Evolutionary conservation across 2,113 vertebrate species (phyloP), one percentile per base, ranked within the genome.

Genomic region (Lamprotornis superbus): DNA sequence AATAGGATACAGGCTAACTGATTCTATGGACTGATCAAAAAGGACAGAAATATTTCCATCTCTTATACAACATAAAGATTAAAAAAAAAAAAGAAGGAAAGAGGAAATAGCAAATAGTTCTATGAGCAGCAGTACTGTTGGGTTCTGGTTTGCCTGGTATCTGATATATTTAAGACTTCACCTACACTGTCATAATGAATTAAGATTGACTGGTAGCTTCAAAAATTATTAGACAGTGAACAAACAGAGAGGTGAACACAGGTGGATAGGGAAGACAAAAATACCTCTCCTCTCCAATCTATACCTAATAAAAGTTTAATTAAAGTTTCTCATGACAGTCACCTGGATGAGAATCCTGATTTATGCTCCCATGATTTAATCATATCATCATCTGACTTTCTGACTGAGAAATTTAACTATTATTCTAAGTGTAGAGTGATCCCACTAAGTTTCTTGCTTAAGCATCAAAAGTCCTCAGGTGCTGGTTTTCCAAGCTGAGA

Each of bases 311-410:
- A 97, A 95, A 94, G 39, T 95, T 95, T 95, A 95, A 96, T 93
- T 95, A 86, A 94, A 95, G 64, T 96, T 93, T 97, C 47, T 89
- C n/a, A 87, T 87, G 76, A 87, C 92, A 96, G 65, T 96, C 93
- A 95, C 83, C 94, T 87, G 93, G 73, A 70, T 89, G 46, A 84
- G 79, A 69, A 61, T 60, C 82, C 57, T 95, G 90, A 96, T 94
- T 95, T 96, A 96, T 95, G 85, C 64, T 86, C 78, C 82, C 44
- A 91, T 97, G 87, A 89, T 93, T 97, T 96, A 96, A 97, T 91
- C 87, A 77, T 83, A 76, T 84, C 15, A 88, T 86, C 61, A 80
- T 87, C 61, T 94, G 87, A 91, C 83, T 96, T 91, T 90, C 93
- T 96, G 47, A 28, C 40, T 76, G 27, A 83, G 42, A 68, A 93